Evolutionary conservation across 1,140 invertebrate species (phyloP).

Genomic region (Tetraneura akinire): DNA sequence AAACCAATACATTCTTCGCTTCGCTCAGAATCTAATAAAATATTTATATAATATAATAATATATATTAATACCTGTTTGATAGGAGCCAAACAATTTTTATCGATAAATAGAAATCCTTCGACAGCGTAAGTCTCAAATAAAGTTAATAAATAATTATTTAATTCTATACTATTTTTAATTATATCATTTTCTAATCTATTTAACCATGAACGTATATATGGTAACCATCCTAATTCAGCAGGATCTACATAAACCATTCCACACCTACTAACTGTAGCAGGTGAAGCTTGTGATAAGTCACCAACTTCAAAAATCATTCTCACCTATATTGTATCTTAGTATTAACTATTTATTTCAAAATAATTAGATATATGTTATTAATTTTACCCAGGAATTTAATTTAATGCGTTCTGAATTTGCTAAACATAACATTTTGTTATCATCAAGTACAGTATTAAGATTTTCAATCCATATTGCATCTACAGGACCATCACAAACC

Average conservation of each 20-base stretch:
- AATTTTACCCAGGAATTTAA: conserved; percentile 58
- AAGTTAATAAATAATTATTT: conserved; percentile 62
- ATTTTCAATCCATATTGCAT: conserved; percentile 94
- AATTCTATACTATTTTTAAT: conserved; percentile 63
- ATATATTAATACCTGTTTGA: conserved; percentile 43
- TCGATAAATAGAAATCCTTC: conserved; percentile 67
- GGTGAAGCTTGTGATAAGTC: conserved; percentile 84
- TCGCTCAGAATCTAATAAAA: too few relatives aligned
- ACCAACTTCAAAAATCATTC: conserved; percentile 87
- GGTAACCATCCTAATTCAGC: conserved; percentile 78
- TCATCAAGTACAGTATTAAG: conserved; percentile 92
- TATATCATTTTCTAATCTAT: conserved; percentile 63
- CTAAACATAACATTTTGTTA: conserved; percentile 88
- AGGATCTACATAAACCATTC: conserved; percentile 89
- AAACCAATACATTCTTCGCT: too few relatives aligned
- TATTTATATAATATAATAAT: too few relatives aligned
- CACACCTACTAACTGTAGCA: conserved; percentile 76
- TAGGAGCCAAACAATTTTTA: conserved; percentile 65
- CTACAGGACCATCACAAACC: conserved; percentile 87
- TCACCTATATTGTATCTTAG: conserved; percentile 63
- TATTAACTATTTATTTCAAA: too few relatives aligned
- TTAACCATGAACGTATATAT: conserved; percentile 78
- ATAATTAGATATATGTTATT: not conserved
- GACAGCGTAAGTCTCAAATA: conserved; percentile 69
- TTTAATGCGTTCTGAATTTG: conserved; percentile 88